These are phyloP conservation scores for Diorhabda carinulata DNA, from an alignment of 1,140 invertebrate genomes.

Conservation along the genomic window DNA sequence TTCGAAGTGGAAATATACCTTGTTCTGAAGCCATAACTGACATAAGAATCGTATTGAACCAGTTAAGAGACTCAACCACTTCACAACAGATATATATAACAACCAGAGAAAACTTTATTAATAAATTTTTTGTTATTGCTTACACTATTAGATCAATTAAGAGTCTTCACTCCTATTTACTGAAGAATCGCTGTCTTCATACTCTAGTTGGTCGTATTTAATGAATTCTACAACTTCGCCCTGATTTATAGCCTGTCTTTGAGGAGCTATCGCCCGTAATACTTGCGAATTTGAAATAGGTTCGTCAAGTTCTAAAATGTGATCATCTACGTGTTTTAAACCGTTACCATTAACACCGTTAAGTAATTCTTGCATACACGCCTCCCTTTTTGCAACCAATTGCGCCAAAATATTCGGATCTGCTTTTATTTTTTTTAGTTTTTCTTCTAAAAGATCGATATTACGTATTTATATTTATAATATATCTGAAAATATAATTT, in stretches of 20 bases:
- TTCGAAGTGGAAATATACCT: too few species aligned
- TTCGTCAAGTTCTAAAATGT: constrained; percentile 40
- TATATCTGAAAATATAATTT: constrained; percentile 32
- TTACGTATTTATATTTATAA: not conserved
- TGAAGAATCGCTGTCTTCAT: constrained; percentile 19
- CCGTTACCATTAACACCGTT: constrained; percentile 28
- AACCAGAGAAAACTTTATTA: too few species aligned
- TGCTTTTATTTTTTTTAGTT: constrained; percentile 49
- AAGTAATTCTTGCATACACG: constrained; percentile 49
- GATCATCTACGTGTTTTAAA: constrained; percentile 27
- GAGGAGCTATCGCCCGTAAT: constrained; percentile 48
- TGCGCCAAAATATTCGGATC: constrained; percentile 50
- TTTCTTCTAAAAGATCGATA: constrained; percentile 45
- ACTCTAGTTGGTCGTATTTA: constrained; percentile 49
- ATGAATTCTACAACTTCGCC: constrained; percentile 52
- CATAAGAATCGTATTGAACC: too few species aligned
- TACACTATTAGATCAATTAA: not conserved
- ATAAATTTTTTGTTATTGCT: too few species aligned
- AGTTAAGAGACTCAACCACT: too few species aligned
- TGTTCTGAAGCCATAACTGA: too few species aligned
- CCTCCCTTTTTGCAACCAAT: constrained; percentile 48
- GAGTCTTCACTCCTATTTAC: not conserved
- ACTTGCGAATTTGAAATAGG: constrained; percentile 45
- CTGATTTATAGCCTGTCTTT: constrained; percentile 48
- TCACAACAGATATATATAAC: too few species aligned